These are phyloP conservation scores for Phrynocephalus guinanensis DNA, from an alignment of 2,797 vertebrate species.

Conservation along the genomic window DNA sequence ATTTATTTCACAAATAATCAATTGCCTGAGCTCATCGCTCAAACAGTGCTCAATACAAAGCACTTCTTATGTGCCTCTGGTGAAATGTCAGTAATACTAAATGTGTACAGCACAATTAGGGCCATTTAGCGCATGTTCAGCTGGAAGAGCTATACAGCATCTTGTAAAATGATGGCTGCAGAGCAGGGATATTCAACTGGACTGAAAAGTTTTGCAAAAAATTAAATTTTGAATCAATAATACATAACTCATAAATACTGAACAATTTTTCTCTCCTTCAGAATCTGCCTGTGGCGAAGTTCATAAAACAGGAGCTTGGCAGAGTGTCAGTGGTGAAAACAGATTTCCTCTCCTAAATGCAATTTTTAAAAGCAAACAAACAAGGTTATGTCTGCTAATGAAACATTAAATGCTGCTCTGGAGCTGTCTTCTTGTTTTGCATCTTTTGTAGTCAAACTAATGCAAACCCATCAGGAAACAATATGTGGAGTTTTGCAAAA, in stretches of 20 bases:
- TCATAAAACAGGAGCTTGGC: constrained; percentile 84
- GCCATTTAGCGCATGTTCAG: constrained; percentile 39
- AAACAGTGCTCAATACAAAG: constrained; percentile 61
- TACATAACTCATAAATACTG: constrained; percentile 73
- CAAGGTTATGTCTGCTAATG: constrained; percentile 82
- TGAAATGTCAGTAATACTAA: constrained; percentile 42
- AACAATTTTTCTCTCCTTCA: constrained; percentile 59
- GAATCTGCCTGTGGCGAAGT: constrained; percentile 77
- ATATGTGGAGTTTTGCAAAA: constrained; percentile 72
- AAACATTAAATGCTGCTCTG: constrained; percentile 80
- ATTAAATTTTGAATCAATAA: constrained; percentile 69
- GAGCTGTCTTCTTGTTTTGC: constrained; percentile 74
- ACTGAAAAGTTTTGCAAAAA: constrained; percentile 53
- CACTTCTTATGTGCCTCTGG: constrained; percentile 61
- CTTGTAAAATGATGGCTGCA: constrained; percentile 48
- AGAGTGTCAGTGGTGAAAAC: constrained; percentile 81
- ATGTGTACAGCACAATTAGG: constrained; percentile 42
- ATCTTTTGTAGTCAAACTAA: constrained; percentile 67
- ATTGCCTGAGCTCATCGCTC: constrained; percentile 54
- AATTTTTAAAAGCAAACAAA: constrained; percentile 85
- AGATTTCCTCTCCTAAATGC: constrained; percentile 84
- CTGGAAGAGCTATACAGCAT: constrained; percentile 20
- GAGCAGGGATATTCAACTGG: constrained; percentile 44
- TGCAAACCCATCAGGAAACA: constrained; percentile 72
- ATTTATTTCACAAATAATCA: constrained; percentile 60